Percentiles rank a stretch among this genome's conserved stretches.
These are phyloP conservation scores for Euschistus heros DNA, from an alignment of 1,140 invertebrate species.

Conservation along the genomic window DNA sequence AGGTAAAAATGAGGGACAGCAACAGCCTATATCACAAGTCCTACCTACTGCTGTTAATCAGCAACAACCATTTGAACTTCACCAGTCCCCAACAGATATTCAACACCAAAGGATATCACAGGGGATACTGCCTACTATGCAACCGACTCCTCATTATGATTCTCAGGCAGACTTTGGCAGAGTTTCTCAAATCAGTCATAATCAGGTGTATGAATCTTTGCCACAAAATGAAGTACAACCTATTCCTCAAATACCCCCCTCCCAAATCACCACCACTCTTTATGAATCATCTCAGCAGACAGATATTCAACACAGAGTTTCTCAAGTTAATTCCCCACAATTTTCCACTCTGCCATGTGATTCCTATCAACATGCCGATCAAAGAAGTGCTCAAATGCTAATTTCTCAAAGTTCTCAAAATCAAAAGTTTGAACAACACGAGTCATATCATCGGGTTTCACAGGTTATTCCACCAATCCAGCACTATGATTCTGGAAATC, in stretches of 20 bases:
- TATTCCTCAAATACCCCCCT: not conserved
- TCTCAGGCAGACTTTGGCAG: no score
- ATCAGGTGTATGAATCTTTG: no score
- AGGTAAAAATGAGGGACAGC: not conserved
- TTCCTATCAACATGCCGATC: not conserved
- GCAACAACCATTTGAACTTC: not conserved
- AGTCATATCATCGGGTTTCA: not conserved
- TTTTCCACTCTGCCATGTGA: not conserved
- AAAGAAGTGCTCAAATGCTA: not conserved
- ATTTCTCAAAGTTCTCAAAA: not conserved
- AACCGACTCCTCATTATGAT: not conserved
- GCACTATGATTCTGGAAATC: not conserved
- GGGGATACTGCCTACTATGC: not conserved
- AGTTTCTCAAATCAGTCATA: no score
- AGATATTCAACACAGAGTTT: slow-evolving; percentile 7
- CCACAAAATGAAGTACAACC: not conserved
- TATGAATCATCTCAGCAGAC: not conserved
- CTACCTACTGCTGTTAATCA: not conserved
- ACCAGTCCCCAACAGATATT: not conserved
- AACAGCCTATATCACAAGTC: slow-evolving; percentile 1
- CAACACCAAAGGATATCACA: slow-evolving; percentile 18
- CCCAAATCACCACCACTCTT: not conserved
- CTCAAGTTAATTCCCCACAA: slow-evolving; percentile 2
- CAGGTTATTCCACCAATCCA: not conserved
- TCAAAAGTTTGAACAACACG: not conserved